Evolutionary conservation across 2,888 invertebrate genomes (phyloP), one percentile per base, ranked within the genome.

Genomic region (Amblyjoppa proteus): DNA sequence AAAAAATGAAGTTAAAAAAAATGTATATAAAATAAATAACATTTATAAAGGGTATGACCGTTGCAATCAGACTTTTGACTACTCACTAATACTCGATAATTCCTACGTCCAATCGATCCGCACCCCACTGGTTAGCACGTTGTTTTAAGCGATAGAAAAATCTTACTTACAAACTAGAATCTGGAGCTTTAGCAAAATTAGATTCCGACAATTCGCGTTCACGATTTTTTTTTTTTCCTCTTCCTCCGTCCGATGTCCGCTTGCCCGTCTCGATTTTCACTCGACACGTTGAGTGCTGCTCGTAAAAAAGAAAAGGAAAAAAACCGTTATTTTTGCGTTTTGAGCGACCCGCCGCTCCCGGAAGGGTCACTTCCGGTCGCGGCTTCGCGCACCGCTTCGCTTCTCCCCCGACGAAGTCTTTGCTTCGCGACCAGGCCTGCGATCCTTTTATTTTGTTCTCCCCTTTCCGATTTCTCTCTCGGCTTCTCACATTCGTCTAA

Each of bases 1-100:
- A 28, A 58, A 56, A 58, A 25, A 25, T 25, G 9, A 9, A 9
- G 2, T 20, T 0, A 28, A 28, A 58, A 58, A 58, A 58, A 28
- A 11, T 58, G 13, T 58, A 66, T 82, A 82, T 79, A 56, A 70
- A 85, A 82, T 82, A 85, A 85, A 85, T 85, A 85, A 68, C 49
- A 49, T 81, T 68, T 58, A 68, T 45, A 53, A 81, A 41, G 41
- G 66, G 79, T 31, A 56, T 66, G 64, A 58, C 34, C 49, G 61
- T 80, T 68, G 61, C 20, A 71, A 68, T 75, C 79, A 82, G 76
- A 79, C 85, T 85, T 81, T 69, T 13, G 45, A 74, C 70, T 85
- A 78, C 64, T 56, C 45, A 45, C 77, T 74, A 66, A 77, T 69
- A 77, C 58, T 20, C 53, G 31, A 69, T 58, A 56, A 28, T 70